A percentile compares a stretch with the other conserved stretches of the same genome.
Evolutionary conservation across 1,140 invertebrate genomes (phyloP).

Genomic region (Diorhabda sublineata): DNA sequence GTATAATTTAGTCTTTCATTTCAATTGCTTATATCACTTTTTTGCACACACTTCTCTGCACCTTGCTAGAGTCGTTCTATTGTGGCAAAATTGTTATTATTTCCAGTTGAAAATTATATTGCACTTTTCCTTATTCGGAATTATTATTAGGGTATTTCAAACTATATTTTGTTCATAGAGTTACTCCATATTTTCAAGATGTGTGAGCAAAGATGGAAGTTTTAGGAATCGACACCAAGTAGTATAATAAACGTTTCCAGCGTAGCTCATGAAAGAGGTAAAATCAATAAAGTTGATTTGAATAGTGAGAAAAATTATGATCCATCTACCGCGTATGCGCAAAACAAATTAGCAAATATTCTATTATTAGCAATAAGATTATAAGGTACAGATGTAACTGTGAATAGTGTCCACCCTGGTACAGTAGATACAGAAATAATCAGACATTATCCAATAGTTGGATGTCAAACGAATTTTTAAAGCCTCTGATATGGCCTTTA

Average conservation of each 20-base stretch:
- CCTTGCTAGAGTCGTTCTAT: too few relatives aligned
- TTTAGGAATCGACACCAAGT: slow-evolving; percentile 65
- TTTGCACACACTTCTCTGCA: too few relatives aligned
- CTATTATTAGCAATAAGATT: slow-evolving; percentile 72
- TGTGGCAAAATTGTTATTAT: too few relatives aligned
- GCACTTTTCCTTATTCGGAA: too few relatives aligned
- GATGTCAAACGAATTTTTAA: slow-evolving; percentile 58
- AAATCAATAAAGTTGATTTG: slow-evolving; percentile 71
- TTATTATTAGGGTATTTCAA: too few relatives aligned
- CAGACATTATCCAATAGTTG: slow-evolving; percentile 64
- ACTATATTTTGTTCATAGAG: too few relatives aligned
- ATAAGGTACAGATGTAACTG: slow-evolving; percentile 72
- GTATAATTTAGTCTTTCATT: too few relatives aligned
- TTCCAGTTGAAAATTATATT: too few relatives aligned
- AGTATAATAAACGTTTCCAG: slow-evolving; percentile 77
- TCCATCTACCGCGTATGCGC: slow-evolving; percentile 66
- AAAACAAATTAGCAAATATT: slow-evolving; percentile 87
- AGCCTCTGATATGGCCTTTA: slow-evolving; percentile 72
- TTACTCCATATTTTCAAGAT: too few relatives aligned
- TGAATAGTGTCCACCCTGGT: slow-evolving; percentile 84
- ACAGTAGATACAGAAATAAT: slow-evolving; percentile 77
- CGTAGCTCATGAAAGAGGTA: slow-evolving; percentile 63
- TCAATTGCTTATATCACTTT: too few relatives aligned
- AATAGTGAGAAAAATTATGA: slow-evolving; percentile 71
- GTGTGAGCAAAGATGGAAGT: slow-evolving; percentile 5